These are phyloP conservation scores for Oedothorax gibbosus DNA, from an alignment of 1,140 invertebrate genomes.

Conservation along the genomic window DNA sequence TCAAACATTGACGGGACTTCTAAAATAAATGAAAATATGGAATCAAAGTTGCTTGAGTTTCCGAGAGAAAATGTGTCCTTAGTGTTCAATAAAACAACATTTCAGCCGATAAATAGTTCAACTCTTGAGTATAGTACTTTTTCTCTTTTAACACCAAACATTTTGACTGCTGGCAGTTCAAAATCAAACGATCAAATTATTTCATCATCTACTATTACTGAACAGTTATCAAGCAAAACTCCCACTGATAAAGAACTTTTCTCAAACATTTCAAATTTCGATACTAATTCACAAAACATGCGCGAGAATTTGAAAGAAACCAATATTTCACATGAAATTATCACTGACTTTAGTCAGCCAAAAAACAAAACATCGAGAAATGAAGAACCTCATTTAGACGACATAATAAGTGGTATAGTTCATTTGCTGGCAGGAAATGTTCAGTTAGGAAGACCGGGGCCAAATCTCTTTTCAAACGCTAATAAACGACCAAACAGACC, in stretches of 20 bases:
- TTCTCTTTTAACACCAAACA: background rate
- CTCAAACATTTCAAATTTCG: background rate
- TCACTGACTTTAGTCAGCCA: background rate
- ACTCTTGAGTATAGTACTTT: background rate
- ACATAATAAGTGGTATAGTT: constrained; percentile 90
- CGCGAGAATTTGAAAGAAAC: background rate
- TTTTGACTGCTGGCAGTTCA: constrained; percentile 35
- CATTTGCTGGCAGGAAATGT: constrained; percentile 89
- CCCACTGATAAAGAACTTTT: background rate
- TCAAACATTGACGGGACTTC: background rate
- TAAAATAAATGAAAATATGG: background rate
- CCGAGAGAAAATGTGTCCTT: background rate
- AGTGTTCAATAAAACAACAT: background rate
- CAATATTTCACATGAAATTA: constrained; percentile 28
- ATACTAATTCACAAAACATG: background rate
- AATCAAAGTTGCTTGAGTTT: background rate
- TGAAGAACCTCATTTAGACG: constrained; percentile 70
- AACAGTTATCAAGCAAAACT: background rate
- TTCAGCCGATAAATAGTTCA: background rate
- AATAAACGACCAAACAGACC: constrained; percentile 66
- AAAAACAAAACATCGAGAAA: constrained; percentile 54
- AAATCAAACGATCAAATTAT: background rate
- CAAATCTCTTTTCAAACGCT: constrained; percentile 19
- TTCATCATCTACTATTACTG: background rate
- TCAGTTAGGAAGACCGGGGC: constrained; percentile 72